Conservation (phyloP, 1,140 invertebrate genomes). For the Solen grandis region DNA sequence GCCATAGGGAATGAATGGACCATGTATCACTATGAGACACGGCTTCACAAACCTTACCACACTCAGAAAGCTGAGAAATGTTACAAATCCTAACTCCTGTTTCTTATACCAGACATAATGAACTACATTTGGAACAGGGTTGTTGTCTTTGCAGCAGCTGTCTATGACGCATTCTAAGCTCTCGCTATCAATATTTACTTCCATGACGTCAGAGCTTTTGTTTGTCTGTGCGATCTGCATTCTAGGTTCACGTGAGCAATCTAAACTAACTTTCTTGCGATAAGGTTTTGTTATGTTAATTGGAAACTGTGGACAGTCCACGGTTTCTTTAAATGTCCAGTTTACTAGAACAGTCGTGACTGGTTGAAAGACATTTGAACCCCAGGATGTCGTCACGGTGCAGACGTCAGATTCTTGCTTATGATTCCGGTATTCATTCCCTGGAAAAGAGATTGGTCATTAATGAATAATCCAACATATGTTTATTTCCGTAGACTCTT, state of each 20-base stretch:
- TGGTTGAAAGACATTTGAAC: too few relatives aligned
- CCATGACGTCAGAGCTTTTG: not conserved
- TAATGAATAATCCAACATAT: too few relatives aligned
- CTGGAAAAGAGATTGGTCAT: too few relatives aligned
- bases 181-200: not conserved
- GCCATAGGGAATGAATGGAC: constrained; percentile 50
- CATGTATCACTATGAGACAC: constrained; percentile 62
- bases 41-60: constrained; percentile 43
- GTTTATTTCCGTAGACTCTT: too few relatives aligned
- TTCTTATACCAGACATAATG: constrained; percentile 41
- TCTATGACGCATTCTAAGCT: not conserved
- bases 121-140: constrained; percentile 38
- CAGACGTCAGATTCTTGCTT: too few relatives aligned
- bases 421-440: too few relatives aligned
- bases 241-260: not conserved
- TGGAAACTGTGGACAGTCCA: not conserved
- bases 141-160: constrained; percentile 5
- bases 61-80: constrained; percentile 36
- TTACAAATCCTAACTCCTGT: constrained; percentile 12
- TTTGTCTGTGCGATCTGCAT: not conserved
- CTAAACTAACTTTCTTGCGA: not conserved
- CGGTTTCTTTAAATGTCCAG: not conserved
- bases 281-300: not conserved
- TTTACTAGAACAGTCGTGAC: too few relatives aligned
- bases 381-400: too few relatives aligned